These are phyloP conservation scores for Cordilura impudica DNA, from an alignment of 2,888 invertebrate species.

Conservation along the genomic window DNA sequence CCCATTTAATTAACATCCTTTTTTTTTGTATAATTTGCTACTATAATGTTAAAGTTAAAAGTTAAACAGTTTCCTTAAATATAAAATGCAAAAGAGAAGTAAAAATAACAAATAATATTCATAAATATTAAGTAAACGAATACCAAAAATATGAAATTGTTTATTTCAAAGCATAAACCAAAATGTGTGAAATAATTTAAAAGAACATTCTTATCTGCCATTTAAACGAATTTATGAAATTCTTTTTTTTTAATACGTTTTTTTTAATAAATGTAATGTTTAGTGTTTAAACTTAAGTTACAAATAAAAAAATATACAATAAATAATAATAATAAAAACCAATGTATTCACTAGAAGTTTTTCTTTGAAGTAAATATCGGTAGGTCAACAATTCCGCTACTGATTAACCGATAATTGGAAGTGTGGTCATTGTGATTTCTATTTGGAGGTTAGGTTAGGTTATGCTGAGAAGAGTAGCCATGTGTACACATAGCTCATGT, in stretches of 20 bases:
- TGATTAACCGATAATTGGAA: too few relatives aligned
- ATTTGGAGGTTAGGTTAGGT: too few relatives aligned
- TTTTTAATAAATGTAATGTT: conserved; percentile 61
- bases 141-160: conserved; percentile 53
- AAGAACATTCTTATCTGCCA: conserved; percentile 57
- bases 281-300: conserved; percentile 61
- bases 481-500: too few relatives aligned
- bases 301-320: conserved; percentile 54
- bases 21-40: conserved; percentile 34
- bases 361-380: too few relatives aligned
- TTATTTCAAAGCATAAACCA: conserved; percentile 23
- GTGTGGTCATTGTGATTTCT: too few relatives aligned
- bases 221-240: conserved; percentile 59
- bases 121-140: conserved; percentile 58
- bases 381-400: too few relatives aligned
- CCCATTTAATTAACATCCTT: neutral
- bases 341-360: too few relatives aligned
- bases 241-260: conserved; percentile 57
- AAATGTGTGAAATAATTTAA: conserved; percentile 39
- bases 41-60: conserved; percentile 4
- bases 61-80: conserved; percentile 29
- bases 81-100: conserved; percentile 8
- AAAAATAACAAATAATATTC: conserved; percentile 44
- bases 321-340: conserved; percentile 38
- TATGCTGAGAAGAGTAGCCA: too few relatives aligned